Percentiles rank a stretch among this genome's conserved stretches.
Evolutionary conservation across 1,140 invertebrate species (phyloP).

Genomic region (Brachionus plicatilis): DNA sequence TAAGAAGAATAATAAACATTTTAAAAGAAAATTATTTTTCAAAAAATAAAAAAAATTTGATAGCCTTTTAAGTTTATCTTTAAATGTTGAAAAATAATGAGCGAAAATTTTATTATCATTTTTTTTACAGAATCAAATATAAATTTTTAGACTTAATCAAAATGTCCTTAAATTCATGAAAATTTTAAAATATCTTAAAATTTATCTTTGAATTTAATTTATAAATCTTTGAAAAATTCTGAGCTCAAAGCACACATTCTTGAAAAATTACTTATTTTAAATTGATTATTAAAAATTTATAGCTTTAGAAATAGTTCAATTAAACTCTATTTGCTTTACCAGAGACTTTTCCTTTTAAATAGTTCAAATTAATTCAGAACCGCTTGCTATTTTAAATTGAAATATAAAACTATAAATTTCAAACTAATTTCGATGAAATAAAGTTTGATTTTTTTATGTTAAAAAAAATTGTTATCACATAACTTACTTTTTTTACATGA

Average conservation of each 20-base stretch:
- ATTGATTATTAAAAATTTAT: neutral
- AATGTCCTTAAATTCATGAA: too few species aligned
- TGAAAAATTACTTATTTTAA: neutral
- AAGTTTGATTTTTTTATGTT: neutral
- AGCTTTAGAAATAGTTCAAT: neutral
- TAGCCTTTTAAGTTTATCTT: too few species aligned
- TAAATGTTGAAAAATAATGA: too few species aligned
- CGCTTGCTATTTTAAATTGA: neutral
- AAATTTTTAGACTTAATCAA: too few species aligned
- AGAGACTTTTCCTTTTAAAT: neutral
- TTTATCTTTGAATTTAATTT: too few species aligned
- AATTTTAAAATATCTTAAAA: too few species aligned
- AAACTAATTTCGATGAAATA: neutral
- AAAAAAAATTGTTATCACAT: neutral
- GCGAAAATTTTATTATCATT: too few species aligned
- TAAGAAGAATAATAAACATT: too few species aligned
- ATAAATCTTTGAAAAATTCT: too few species aligned
- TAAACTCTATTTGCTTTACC: neutral
- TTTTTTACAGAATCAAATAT: too few species aligned
- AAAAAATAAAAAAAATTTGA: too few species aligned
- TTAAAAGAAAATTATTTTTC: too few species aligned
- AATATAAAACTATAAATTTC: neutral
- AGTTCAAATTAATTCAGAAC: neutral
- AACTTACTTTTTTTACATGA: neutral
- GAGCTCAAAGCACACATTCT: neutral